Percentiles rank a stretch among this genome's conserved stretches.
phyloP scores from a whole-genome alignment of 2,113 vertebrate genomes.

The Gymnobelideus leadbeateri region DNA sequence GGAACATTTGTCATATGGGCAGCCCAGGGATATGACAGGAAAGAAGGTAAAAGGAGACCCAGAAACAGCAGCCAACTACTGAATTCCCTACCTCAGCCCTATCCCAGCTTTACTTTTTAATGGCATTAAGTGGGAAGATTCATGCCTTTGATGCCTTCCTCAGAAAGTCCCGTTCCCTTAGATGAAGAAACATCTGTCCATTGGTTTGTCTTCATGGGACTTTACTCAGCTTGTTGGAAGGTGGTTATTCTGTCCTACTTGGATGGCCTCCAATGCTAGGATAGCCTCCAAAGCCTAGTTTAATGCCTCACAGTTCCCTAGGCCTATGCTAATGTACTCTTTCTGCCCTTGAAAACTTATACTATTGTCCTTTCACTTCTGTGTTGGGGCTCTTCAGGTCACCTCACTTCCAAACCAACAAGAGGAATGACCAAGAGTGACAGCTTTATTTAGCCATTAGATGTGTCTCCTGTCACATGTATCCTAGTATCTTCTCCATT shows the following conservation, averaged over 20 bases:
- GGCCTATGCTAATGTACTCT: not conserved
- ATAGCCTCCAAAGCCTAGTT: not conserved
- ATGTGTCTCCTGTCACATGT: not conserved
- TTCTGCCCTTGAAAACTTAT: not conserved
- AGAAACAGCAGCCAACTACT: not conserved
- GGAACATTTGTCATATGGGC: not conserved
- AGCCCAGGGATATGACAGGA: not conserved
- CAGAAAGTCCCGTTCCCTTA: not conserved
- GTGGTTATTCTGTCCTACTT: not conserved
- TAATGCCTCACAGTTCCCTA: not conserved
- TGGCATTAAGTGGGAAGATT: not conserved
- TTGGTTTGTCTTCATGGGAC: not conserved
- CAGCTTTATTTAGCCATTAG: not conserved
- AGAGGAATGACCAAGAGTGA: not conserved
- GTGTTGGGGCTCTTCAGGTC: not conserved
- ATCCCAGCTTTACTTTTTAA: not conserved
- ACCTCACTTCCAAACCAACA: not conserved
- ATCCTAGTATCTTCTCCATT: not conserved
- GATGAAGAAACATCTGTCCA: not conserved
- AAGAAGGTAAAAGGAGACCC: not conserved
- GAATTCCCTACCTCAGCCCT: not conserved
- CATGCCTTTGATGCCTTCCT: not conserved
- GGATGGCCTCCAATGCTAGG: not conserved
- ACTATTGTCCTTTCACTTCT: not conserved
- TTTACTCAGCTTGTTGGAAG: not conserved